These are phyloP conservation scores for Noctua janthina DNA, from an alignment of 2,888 invertebrate species.

Conservation along the genomic window DNA sequence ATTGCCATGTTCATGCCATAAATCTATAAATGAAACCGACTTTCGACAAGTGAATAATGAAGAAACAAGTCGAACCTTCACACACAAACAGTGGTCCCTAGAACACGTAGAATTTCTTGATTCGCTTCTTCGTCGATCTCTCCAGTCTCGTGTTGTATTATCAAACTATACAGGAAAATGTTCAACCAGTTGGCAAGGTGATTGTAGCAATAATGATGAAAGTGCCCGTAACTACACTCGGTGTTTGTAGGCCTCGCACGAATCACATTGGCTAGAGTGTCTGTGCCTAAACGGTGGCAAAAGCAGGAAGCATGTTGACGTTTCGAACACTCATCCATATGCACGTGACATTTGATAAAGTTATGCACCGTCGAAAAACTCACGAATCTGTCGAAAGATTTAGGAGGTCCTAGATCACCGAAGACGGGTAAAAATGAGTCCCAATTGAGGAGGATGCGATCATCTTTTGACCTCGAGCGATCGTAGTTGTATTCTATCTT, in stretches of 20 bases:
- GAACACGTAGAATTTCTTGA: neutral
- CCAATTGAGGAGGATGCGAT: slow-evolving; percentile 6
- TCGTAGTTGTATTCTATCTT: slow-evolving; percentile 30
- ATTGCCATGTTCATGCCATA: neutral
- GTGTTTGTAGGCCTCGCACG: neutral
- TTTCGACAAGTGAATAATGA: neutral
- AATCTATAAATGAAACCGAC: neutral
- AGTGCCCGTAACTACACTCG: slow-evolving; percentile 4
- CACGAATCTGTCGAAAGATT: neutral
- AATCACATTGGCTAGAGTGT: neutral
- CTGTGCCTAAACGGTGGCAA: neutral
- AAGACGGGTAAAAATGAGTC: slow-evolving; percentile 4
- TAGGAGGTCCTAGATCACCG: neutral
- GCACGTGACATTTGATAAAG: slow-evolving; percentile 27
- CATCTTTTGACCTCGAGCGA: slow-evolving; percentile 2
- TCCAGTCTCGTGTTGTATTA: slow-evolving; percentile 4
- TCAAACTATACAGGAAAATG: slow-evolving; percentile 12
- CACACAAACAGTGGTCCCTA: slow-evolving; percentile 14
- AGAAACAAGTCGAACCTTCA: neutral
- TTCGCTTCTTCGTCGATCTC: neutral
- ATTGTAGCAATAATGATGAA: slow-evolving; percentile 15
- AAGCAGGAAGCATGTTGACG: slow-evolving; percentile 14
- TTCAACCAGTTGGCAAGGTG: slow-evolving; percentile 20
- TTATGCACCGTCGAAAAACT: neutral
- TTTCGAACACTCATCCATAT: slow-evolving; percentile 9